Evolutionary conservation across 1,140 invertebrate species (phyloP).

Genomic region (Melipona quadrifasciata): DNA sequence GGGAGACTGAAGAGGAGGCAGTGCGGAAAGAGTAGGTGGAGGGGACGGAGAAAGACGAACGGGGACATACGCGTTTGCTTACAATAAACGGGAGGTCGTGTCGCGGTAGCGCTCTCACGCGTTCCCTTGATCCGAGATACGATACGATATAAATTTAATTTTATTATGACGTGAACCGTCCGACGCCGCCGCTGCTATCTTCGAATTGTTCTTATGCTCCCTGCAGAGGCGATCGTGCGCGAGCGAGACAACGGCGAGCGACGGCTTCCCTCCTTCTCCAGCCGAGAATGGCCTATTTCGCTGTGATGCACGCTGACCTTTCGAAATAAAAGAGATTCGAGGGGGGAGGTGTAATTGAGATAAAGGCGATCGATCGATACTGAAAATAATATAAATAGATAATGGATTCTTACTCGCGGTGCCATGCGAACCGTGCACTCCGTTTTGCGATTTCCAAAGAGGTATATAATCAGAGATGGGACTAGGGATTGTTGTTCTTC

Average conservation of each 20-base stretch:
- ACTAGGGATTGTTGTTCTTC: conserved; percentile 29
- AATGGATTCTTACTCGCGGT: conserved; percentile 40
- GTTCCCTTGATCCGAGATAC: conserved; percentile 67
- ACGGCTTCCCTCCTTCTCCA: background rate
- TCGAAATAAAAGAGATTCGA: conserved; percentile 40
- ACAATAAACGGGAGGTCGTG: conserved; percentile 67
- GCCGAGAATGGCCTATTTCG: conserved; percentile 48
- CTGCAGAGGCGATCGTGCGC: conserved; percentile 26
- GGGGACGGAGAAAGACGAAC: background rate
- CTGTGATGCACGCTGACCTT: conserved; percentile 49
- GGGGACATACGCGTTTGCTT: conserved; percentile 67
- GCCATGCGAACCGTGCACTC: background rate
- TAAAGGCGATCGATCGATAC: conserved; percentile 58
- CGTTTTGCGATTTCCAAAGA: conserved; percentile 10
- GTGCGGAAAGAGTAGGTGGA: background rate
- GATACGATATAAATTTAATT: conserved; percentile 72
- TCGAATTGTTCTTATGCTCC: conserved; percentile 55
- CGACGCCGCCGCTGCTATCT: conserved; percentile 54
- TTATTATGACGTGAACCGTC: conserved; percentile 68
- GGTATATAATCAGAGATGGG: conserved; percentile 37
- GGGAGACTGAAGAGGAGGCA: conserved; percentile 6
- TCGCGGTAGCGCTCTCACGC: conserved; percentile 73
- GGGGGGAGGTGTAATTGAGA: conserved; percentile 51
- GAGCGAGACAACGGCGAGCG: background rate
- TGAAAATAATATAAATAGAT: conserved; percentile 66